phyloP scores from a whole-genome alignment of 92 coral and sea anemone genomes.

The Zoanthus solanderi region DNA sequence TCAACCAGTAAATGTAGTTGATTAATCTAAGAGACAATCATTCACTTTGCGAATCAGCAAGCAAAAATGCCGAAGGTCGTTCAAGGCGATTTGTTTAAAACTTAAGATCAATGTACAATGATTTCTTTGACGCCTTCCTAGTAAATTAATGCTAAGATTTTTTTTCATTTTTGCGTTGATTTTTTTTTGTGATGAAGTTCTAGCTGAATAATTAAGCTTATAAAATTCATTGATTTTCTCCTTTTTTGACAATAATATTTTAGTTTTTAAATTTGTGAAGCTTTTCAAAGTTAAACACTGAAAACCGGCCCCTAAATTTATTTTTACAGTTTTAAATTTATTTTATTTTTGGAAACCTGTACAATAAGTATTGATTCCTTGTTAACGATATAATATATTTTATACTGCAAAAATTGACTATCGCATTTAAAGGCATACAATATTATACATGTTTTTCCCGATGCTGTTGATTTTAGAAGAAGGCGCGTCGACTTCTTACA shows the following conservation, averaged over 20 bases:
- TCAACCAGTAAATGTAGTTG: not conserved
- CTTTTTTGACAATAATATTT: not conserved
- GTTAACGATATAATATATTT: not conserved
- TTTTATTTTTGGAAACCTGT: not conserved
- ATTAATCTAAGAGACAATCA: constrained; percentile 21
- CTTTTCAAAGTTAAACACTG: not conserved
- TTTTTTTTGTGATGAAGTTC: not conserved
- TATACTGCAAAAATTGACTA: not conserved
- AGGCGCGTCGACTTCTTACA: constrained; percentile 40
- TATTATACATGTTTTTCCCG: not conserved
- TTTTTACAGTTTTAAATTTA: too few species aligned
- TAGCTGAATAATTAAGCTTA: not conserved
- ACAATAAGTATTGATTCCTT: not conserved
- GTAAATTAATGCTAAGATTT: not conserved
- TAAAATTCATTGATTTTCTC: not conserved
- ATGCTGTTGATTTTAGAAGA: constrained; percentile 43
- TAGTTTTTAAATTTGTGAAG: not conserved
- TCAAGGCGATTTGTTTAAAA: constrained; percentile 12
- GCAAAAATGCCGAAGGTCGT: constrained; percentile 21
- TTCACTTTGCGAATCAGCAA: constrained; percentile 31
- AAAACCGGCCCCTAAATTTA: not conserved
- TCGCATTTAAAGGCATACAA: not conserved
- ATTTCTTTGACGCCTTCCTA: constrained; percentile 4
- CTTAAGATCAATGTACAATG: not conserved
- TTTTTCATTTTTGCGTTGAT: not conserved